Conservation (phyloP, 2,113 vertebrate species). For the Ophthalmolycus amberensis region DNA sequence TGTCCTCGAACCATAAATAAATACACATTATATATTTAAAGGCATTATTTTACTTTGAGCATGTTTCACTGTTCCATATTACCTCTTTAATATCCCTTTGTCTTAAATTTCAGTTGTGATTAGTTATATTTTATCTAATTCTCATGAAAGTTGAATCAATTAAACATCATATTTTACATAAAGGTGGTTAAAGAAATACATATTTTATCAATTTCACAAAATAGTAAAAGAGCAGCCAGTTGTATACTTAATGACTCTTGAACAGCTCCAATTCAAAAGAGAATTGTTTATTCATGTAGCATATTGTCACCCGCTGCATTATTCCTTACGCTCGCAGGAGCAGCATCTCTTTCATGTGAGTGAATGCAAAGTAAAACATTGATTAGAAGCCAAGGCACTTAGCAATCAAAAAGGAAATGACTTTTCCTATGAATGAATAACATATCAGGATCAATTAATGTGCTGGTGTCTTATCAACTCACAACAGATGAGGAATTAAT, state of each 20-base stretch:
- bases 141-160: background rate
- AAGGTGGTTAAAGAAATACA: background rate
- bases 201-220: slow-evolving; percentile 5
- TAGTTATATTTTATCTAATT: background rate
- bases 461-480: slow-evolving; percentile 62
- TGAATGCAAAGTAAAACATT: slow-evolving; percentile 60
- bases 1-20: background rate
- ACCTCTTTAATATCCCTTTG: background rate
- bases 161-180: background rate
- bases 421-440: slow-evolving; percentile 69
- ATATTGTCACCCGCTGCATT: slow-evolving; percentile 51
- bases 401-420: slow-evolving; percentile 73
- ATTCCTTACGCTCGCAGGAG: background rate
- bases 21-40: slow-evolving; percentile 1
- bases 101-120: background rate
- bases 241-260: background rate
- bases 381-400: slow-evolving; percentile 67
- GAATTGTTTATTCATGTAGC: slow-evolving; percentile 38
- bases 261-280: slow-evolving; percentile 3
- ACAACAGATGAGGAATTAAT: slow-evolving; percentile 53
- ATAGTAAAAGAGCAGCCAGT: background rate
- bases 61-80: background rate
- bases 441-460: slow-evolving; percentile 78
- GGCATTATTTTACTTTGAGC: background rate
- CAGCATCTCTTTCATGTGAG: slow-evolving; percentile 45